Conservation (phyloP, 35 echinoderm and acorn worm genomes). For the Chiridota heheva region DNA sequence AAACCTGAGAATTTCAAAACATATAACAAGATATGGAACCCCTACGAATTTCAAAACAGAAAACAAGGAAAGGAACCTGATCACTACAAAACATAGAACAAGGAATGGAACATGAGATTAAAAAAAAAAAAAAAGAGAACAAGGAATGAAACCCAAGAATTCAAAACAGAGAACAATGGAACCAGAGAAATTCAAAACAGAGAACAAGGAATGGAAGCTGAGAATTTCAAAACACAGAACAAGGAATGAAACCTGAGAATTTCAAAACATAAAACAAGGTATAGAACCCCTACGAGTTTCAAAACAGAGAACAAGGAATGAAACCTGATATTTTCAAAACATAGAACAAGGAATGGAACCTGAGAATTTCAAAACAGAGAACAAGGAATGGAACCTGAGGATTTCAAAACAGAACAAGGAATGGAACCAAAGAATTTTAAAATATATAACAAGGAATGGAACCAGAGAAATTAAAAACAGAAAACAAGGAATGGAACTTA, state of each 20-base stretch:
- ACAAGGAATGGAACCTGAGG: no score
- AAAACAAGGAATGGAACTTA: neutral
- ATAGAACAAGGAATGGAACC: neutral
- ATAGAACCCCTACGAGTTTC: neutral
- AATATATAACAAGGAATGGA: slow-evolving; percentile 71
- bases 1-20: slow-evolving; percentile 32
- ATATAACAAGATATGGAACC: neutral
- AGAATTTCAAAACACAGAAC: no score
- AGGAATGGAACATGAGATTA: neutral
- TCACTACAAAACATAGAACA: neutral
- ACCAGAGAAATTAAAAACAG: slow-evolving; percentile 21
- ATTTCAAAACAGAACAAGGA: no score
- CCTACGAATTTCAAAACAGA: neutral
- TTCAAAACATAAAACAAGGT: neutral
- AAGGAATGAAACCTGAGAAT: slow-evolving; percentile 60
- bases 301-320: neutral
- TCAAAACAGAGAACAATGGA: slow-evolving; percentile 68
- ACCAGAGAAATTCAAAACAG: no score
- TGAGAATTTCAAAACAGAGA: neutral
- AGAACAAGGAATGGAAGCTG: no score
- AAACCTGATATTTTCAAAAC: neutral
- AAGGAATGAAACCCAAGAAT: no score
- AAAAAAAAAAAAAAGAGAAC: no score
- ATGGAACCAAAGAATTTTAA: no score
- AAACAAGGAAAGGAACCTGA: neutral